Percentiles rank a stretch among this genome's conserved stretches.
Conservation (phyloP, 2,113 vertebrate species). For the Takifugu flavidus region DNA sequence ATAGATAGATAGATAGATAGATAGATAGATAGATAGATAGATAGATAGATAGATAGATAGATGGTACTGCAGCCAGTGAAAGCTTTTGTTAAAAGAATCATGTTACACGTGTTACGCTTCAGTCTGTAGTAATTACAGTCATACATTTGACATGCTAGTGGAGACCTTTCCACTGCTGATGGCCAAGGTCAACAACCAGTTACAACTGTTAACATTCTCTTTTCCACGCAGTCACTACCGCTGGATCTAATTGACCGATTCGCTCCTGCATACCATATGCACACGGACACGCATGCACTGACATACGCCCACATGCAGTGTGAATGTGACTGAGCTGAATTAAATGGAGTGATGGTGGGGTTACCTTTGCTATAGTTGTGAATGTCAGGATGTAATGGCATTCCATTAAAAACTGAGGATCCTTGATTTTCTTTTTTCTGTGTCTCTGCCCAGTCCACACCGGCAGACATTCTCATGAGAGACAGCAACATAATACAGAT, state of each 20-base stretch:
- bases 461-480: constrained; percentile 37
- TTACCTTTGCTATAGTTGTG: constrained; percentile 13
- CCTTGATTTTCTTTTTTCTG: constrained; percentile 2
- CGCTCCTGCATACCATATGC: constrained; percentile 66
- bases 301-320: constrained; percentile 44
- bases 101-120: constrained; percentile 86
- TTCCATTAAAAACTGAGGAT: neutral
- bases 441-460: constrained; percentile 18
- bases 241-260: constrained; percentile 94
- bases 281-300: constrained; percentile 10
- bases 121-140: constrained; percentile 90
- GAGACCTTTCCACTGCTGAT: constrained; percentile 78
- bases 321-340: constrained; percentile 89
- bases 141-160: constrained; percentile 85
- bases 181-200: constrained; percentile 95
- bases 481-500: constrained; percentile 35
- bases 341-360: constrained; percentile 85
- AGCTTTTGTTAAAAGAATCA: constrained; percentile 92
- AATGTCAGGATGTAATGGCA: constrained; percentile 11
- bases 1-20: constrained; percentile 12
- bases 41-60: constrained; percentile 57
- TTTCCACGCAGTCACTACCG: constrained; percentile 85
- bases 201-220: constrained; percentile 86
- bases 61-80: constrained; percentile 84
- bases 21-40: constrained; percentile 57